Percentiles rank a stretch among this genome's conserved stretches.
These are phyloP conservation scores for Formicarius rufipectus DNA, from an alignment of 2,113 vertebrate species.

Conservation along the genomic window DNA sequence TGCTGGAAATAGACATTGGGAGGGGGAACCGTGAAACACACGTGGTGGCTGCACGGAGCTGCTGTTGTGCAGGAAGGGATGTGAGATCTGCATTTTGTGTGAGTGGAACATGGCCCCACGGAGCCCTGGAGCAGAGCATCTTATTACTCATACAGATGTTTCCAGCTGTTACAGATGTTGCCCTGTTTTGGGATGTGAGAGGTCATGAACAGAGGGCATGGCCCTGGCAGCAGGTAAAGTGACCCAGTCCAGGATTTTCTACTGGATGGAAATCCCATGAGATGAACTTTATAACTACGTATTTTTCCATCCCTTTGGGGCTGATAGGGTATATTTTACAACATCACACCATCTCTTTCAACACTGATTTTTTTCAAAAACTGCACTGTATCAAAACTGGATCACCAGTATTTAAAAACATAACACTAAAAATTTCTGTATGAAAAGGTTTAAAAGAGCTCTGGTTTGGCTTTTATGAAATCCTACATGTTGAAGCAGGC, in stretches of 20 bases:
- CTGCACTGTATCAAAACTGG: not conserved
- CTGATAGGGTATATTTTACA: not conserved
- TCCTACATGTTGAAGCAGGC: not conserved
- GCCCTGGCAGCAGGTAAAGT: not conserved
- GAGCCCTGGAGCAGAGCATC: not conserved
- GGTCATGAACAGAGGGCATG: not conserved
- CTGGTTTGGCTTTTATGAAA: not conserved
- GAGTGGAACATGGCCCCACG: accelerated
- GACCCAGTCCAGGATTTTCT: not conserved
- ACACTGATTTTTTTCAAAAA: not conserved
- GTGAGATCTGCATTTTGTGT: not conserved
- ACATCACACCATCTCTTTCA: not conserved
- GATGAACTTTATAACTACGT: not conserved
- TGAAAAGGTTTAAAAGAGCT: not conserved
- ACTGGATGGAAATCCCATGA: not conserved
- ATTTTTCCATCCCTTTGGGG: not conserved
- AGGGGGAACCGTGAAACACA: not conserved
- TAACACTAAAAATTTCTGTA: not conserved
- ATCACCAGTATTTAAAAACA: not conserved
- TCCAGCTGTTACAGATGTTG: not conserved
- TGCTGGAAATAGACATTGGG: not conserved
- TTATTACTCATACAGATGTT: not conserved
- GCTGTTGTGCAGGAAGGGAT: not conserved
- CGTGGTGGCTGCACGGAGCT: not conserved
- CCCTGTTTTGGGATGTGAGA: not conserved